Conservation (phyloP, 2,888 invertebrate species). For the Drosophila borealis region DNA sequence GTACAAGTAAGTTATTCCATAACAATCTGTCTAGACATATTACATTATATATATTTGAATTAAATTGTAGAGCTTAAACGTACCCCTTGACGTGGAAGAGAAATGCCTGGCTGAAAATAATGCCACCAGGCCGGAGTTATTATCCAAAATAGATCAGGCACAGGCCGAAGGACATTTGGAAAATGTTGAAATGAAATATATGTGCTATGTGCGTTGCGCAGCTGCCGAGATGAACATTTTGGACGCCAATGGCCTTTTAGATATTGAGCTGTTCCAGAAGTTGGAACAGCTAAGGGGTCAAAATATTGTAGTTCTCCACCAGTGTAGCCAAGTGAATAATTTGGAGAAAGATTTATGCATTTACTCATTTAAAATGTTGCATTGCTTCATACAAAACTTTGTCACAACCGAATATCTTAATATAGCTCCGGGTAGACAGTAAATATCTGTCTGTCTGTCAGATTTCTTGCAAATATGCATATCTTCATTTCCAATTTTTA, state of each 20-base stretch:
- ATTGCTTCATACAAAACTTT: constrained; percentile 14
- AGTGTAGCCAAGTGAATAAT: constrained; percentile 1
- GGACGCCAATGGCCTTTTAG: constrained; percentile 8
- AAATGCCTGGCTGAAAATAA: constrained; percentile 10
- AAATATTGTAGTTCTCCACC: neutral
- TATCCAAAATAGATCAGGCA: constrained; percentile 1
- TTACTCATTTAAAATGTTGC: constrained; percentile 21
- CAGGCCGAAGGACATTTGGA: neutral
- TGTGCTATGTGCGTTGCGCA: constrained; percentile 29
- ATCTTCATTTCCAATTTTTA: neutral
- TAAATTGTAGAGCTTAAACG: constrained; percentile 1
- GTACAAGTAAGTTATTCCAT: constrained; percentile 8
- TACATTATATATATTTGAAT: too few species aligned
- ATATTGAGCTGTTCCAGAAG: neutral
- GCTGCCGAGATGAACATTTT: constrained; percentile 13
- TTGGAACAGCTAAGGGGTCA: neutral
- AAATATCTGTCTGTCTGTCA: neutral
- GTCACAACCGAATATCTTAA: neutral
- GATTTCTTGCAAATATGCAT: neutral
- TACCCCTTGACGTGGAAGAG: constrained; percentile 2
- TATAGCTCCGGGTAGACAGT: neutral
- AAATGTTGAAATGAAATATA: constrained; percentile 16
- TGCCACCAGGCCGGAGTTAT: neutral
- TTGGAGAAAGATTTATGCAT: neutral
- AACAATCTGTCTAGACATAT: too few species aligned